Conservation (phyloP, 1,140 invertebrate species). For the Drosophila watanabei region DNA sequence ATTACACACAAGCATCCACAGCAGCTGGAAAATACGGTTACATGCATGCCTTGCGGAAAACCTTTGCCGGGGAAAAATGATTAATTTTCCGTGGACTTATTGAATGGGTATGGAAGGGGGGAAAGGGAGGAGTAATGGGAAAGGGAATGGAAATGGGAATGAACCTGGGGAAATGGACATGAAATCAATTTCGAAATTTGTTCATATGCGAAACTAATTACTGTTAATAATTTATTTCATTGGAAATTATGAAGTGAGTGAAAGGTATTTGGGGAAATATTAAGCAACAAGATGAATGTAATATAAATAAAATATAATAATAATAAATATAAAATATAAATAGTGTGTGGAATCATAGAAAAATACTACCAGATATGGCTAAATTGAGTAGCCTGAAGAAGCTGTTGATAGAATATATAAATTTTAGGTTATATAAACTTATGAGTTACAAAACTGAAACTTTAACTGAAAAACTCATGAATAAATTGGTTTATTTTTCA, state of each 20-base stretch:
- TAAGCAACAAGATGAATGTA: background rate
- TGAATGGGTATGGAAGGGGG: background rate
- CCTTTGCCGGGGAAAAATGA: slow-evolving; percentile 9
- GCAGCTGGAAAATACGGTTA: slow-evolving; percentile 20
- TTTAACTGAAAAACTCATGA: background rate
- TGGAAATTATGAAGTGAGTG: background rate
- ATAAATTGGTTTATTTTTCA: background rate
- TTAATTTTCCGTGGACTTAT: slow-evolving; percentile 24
- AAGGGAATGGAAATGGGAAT: background rate
- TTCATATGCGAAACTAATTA: slow-evolving; percentile 8
- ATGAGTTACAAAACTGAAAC: background rate
- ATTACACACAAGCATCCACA: slow-evolving; percentile 28
- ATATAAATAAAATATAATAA: too few species aligned
- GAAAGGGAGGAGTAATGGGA: background rate
- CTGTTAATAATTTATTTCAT: background rate
- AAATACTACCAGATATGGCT: background rate
- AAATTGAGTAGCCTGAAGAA: background rate
- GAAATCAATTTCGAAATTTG: slow-evolving; percentile 1
- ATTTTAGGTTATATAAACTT: background rate
- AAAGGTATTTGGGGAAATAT: background rate
- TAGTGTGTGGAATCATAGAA: background rate
- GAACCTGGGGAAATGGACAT: background rate
- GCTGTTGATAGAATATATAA: background rate
- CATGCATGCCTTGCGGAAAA: slow-evolving; percentile 21
- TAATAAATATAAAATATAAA: background rate